Evolutionary conservation across 2,113 vertebrate species (phyloP).

Genomic region (Triplophysa tibetana): DNA sequence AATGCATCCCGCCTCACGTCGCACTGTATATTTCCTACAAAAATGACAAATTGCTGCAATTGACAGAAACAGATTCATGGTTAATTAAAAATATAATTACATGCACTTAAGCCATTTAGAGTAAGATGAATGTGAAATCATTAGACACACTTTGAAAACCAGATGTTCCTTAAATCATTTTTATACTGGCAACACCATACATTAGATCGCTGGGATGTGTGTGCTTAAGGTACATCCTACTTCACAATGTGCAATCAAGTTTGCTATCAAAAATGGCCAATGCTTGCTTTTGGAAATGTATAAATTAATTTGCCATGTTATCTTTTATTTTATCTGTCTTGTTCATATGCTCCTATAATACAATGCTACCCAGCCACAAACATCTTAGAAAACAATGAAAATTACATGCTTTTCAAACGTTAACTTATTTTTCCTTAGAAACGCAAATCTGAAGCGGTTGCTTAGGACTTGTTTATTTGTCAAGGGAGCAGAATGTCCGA

Average conservation of each 20-base stretch:
- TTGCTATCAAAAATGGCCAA: neutral
- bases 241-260: conserved; percentile 67
- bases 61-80: conserved; percentile 78
- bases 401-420: neutral
- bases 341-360: neutral
- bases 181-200: conserved; percentile 71
- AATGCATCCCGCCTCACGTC: conserved; percentile 51
- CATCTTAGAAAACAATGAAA: neutral
- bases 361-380: neutral
- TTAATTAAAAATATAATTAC: conserved; percentile 81
- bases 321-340: conserved; percentile 1
- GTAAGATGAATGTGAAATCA: conserved; percentile 78
- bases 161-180: conserved; percentile 79
- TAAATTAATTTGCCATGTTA: conserved; percentile 8
- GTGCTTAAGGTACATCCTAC: conserved; percentile 65
- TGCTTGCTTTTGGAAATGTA: neutral
- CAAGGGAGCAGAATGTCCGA: conserved; percentile 44
- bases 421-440: neutral
- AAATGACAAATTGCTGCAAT: conserved; percentile 72
- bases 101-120: conserved; percentile 78
- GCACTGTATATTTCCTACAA: conserved; percentile 60
- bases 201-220: conserved; percentile 68
- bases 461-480: conserved; percentile 9
- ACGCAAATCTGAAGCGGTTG: neutral
- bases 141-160: conserved; percentile 76